phyloP scores from a whole-genome alignment of 1,140 invertebrate species.

The Apis laboriosa region DNA sequence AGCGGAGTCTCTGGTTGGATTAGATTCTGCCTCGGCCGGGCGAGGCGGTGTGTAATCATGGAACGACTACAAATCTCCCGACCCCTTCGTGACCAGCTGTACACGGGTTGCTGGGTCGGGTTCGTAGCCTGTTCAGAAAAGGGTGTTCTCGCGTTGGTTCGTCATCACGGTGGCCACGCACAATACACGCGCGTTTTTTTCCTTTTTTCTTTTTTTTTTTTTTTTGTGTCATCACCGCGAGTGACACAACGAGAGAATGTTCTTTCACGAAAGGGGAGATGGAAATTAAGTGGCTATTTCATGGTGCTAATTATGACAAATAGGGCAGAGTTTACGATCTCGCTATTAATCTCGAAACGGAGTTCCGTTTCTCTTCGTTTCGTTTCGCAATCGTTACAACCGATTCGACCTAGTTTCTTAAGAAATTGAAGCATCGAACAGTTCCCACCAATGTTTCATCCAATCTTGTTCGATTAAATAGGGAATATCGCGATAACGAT shows the following conservation, averaged over 20 bases:
- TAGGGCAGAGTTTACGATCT: constrained; percentile 25
- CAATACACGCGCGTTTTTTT: constrained; percentile 33
- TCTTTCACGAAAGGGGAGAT: not conserved
- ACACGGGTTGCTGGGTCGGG: constrained; percentile 7
- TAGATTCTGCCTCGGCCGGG: constrained; percentile 35
- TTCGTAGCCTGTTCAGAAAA: constrained; percentile 30
- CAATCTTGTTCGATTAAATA: constrained; percentile 5
- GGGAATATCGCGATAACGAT: not conserved
- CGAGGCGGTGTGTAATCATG: constrained; percentile 20
- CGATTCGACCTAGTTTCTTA: constrained; percentile 16
- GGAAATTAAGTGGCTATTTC: constrained; percentile 68
- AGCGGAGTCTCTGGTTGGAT: constrained; percentile 32
- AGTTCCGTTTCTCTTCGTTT: not conserved
- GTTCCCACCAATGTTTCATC: not conserved
- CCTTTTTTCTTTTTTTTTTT: not conserved
- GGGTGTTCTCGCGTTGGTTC: constrained; percentile 36
- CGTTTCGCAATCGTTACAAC: not conserved
- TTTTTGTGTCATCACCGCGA: not conserved
- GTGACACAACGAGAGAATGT: not conserved
- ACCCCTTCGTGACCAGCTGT: constrained; percentile 47
- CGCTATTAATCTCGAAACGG: not conserved
- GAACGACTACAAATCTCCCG: constrained; percentile 51
- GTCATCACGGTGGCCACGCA: constrained; percentile 35
- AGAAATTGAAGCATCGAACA: constrained; percentile 1
- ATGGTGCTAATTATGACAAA: constrained; percentile 69